Base-by-base conservation (phyloP, 2,113 vertebrate species). In the Smithornis capensis region DNA sequence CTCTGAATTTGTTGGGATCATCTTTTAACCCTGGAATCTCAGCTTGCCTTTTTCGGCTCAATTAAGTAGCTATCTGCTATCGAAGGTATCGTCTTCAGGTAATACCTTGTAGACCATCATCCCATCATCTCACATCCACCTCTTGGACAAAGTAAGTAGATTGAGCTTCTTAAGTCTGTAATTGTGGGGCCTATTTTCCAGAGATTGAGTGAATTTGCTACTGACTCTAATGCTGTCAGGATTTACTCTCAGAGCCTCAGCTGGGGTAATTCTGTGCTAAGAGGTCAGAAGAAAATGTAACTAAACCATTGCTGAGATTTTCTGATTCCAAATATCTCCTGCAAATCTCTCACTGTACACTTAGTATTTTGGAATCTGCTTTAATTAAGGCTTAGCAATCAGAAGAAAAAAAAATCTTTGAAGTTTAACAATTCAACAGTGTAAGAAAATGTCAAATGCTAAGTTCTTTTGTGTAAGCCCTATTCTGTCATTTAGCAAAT, bases 341-440 rank as follows among this genome's bases (percentile, higher is more conserved):
- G 62, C 56, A 95, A 76, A 60, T 94, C 82, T 94, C 50, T 78
- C 40, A 27, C 47, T 31, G 8, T 82, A 68, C 69, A 56, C 37
- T 80, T 74, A 68, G 40, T 94, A 78, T 92, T 95, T 92, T 88
- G 42, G 70, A 89, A 87, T 90, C 84, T 87, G 62, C 55, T 96
- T 95, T 95, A 97, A 95, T 95, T 92, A 96, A 95, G 45, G 94
- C 87, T 93, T 83, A 94, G 77, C 85, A 96, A 92, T 94, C 71
- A 88, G 79, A 91, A 94, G 50, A 78, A 76, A 93, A 76, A 93
- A 81, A 80, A 80, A 80, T 94, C 89, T 94, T 92, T 95, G 56
- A 96, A 79, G 83, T 95, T 96, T 73, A 96, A 77, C 89, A 88
- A 88, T 95, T 94, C 79, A 87, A 65, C 55, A 87, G 73, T 16